These are phyloP conservation scores for Apamea epomidion DNA, from an alignment of 2,888 invertebrate genomes.

Conservation along the genomic window DNA sequence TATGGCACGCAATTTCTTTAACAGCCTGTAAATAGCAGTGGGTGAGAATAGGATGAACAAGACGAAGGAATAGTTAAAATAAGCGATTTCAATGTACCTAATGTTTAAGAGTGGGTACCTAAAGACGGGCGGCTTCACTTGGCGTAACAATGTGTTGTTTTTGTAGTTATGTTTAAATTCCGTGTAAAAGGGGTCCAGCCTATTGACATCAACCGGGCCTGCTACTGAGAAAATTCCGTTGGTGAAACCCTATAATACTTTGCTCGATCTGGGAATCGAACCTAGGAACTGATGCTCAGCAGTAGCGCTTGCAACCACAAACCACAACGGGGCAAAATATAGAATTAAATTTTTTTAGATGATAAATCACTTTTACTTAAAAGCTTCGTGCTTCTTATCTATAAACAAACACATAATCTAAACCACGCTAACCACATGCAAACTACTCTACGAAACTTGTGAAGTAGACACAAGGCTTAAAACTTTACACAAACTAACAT, in stretches of 20 bases:
- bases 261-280: no score
- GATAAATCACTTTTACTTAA: not conserved
- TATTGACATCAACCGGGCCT: no score
- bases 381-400: not conserved
- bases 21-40: not conserved
- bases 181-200: no score
- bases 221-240: no score
- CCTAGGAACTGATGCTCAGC: no score
- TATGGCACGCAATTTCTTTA: no score
- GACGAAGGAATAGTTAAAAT: not conserved
- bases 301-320: no score
- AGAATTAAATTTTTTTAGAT: no score
- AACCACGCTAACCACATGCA: slow-evolving; percentile 9
- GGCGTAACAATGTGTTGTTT: no score
- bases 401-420: slow-evolving; percentile 11
- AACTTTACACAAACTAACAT: slow-evolving; percentile 30
- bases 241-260: no score
- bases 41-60: not conserved
- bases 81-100: not conserved
- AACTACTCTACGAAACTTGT: slow-evolving; percentile 6
- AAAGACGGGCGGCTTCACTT: not conserved
- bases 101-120: not conserved
- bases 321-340: no score
- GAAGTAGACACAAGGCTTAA: slow-evolving; percentile 12
- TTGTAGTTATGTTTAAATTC: no score